These are phyloP conservation scores for Criorhina ranunculi DNA, from an alignment of 2,888 invertebrate genomes.

Conservation along the genomic window DNA sequence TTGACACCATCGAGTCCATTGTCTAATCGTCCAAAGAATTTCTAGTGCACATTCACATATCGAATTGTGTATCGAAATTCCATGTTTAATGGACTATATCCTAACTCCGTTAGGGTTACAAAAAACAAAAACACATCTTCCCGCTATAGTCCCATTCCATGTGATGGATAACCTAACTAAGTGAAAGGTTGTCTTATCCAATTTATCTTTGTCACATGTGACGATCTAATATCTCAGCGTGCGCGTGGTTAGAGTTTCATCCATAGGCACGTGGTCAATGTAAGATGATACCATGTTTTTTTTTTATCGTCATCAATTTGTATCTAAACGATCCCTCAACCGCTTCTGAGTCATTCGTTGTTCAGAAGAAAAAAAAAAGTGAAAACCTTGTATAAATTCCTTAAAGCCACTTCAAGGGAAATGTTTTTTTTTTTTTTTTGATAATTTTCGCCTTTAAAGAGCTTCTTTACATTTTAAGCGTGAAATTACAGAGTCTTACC, in stretches of 20 bases:
- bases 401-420: too few relatives aligned
- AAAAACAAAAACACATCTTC: not conserved
- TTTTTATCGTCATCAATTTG: constrained; percentile 15
- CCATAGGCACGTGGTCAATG: constrained; percentile 54
- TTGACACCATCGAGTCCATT: not conserved
- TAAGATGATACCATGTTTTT: constrained; percentile 61
- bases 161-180: constrained; percentile 29
- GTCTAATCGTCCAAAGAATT: not conserved
- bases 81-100: constrained; percentile 26
- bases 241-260: constrained; percentile 58
- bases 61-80: constrained; percentile 20
- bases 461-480: constrained; percentile 41
- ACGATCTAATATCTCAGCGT: constrained; percentile 40
- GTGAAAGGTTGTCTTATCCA: constrained; percentile 37
- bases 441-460: constrained; percentile 21
- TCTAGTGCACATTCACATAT: not conserved
- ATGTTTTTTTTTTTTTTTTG: not conserved
- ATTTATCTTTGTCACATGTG: constrained; percentile 41
- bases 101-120: constrained; percentile 28
- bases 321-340: constrained; percentile 49
- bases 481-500: constrained; percentile 45
- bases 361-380: constrained; percentile 23
- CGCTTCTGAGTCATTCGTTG: constrained; percentile 35
- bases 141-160: not conserved
- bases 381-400: not conserved